phyloP scores from a whole-genome alignment of 2,113 vertebrate genomes.

The Larimichthys crocea region DNA sequence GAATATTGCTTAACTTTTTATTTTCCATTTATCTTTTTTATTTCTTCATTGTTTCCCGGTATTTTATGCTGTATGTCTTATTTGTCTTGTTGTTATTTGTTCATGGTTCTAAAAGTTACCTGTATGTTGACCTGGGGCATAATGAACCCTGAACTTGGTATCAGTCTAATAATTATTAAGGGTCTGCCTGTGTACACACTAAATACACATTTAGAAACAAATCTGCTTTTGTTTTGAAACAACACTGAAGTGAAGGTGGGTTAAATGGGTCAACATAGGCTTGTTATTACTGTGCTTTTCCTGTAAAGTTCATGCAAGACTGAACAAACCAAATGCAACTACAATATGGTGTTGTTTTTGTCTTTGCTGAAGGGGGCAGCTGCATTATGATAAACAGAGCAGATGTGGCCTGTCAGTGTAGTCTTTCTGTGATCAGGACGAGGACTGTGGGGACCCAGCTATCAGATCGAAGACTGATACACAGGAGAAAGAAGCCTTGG shows the following conservation, averaged over 20 bases:
- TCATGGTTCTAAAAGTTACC: no score
- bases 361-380: neutral
- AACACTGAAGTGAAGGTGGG: neutral
- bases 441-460: conserved; percentile 16
- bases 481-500: neutral
- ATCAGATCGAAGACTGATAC: neutral
- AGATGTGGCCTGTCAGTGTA: conserved; percentile 13
- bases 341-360: neutral
- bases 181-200: neutral
- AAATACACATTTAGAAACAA: neutral
- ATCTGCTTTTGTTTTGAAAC: neutral
- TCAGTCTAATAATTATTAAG: neutral
- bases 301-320: neutral
- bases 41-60: neutral
- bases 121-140: no score
- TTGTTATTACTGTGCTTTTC: neutral
- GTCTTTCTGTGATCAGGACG: neutral
- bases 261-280: neutral
- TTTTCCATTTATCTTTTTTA: neutral
- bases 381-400: neutral
- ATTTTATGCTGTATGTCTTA: neutral
- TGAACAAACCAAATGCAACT: neutral
- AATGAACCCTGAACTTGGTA: no score
- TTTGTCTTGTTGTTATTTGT: neutral
- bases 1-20: neutral